These are phyloP conservation scores for Brachymystax lenok DNA, from an alignment of 2,797 vertebrate species.

Conservation along the genomic window DNA sequence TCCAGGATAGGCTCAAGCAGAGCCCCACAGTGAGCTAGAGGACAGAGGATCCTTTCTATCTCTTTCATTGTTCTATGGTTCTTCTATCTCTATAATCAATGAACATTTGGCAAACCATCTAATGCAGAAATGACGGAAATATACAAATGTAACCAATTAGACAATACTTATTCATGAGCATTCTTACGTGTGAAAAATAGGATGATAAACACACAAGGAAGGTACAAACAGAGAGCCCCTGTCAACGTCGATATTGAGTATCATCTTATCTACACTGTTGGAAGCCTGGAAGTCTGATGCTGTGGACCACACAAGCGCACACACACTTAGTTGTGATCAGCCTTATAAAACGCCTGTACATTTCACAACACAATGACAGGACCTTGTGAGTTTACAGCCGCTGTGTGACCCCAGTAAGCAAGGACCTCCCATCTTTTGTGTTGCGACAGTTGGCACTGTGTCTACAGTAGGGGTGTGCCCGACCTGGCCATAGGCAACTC, in stretches of 20 bases:
- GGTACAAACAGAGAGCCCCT: too few relatives aligned
- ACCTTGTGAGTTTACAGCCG: slow-evolving; percentile 45
- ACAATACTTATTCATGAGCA: not conserved
- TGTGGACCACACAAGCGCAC: slow-evolving; percentile 21
- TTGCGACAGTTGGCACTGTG: slow-evolving; percentile 53
- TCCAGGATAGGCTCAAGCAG: slow-evolving; percentile 31
- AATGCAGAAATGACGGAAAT: not conserved
- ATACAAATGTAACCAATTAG: slow-evolving; percentile 8
- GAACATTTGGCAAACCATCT: slow-evolving; percentile 8
- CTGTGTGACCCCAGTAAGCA: slow-evolving; percentile 52
- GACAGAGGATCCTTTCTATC: not conserved
- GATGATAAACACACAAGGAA: not conserved
- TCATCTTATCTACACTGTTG: slow-evolving; percentile 4
- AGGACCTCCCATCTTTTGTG: slow-evolving; percentile 31
- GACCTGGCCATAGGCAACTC: too few relatives aligned
- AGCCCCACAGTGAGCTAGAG: slow-evolving; percentile 4
- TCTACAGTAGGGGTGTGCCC: slow-evolving; percentile 3
- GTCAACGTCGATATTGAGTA: too few relatives aligned
- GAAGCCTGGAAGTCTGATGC: slow-evolving; percentile 17
- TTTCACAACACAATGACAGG: slow-evolving; percentile 44
- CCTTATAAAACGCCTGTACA: slow-evolving; percentile 59
- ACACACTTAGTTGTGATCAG: slow-evolving; percentile 17
- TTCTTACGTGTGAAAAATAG: not conserved
- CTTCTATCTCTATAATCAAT: not conserved
- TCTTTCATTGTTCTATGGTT: not conserved